Conservation (phyloP, 2,888 invertebrate genomes). For the Brachypalpus laphriformis region DNA sequence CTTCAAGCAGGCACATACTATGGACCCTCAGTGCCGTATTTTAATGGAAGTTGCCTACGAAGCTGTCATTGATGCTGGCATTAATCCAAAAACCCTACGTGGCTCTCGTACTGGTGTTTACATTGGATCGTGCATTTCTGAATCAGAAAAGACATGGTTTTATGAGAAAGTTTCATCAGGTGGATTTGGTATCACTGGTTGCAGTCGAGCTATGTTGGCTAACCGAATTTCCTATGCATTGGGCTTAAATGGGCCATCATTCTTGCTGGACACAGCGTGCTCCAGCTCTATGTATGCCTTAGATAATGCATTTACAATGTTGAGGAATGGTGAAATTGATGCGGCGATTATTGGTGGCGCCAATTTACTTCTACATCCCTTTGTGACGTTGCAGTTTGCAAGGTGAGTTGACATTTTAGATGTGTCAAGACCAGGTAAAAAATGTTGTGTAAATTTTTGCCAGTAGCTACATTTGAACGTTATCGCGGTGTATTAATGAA, state of each 20-base stretch:
- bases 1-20: constrained; percentile 89
- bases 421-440: background rate
- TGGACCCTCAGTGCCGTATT: constrained; percentile 91
- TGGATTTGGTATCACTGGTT: constrained; percentile 85
- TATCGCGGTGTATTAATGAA: too few species aligned
- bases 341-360: constrained; percentile 94
- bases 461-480: too few species aligned
- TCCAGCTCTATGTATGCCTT: constrained; percentile 95
- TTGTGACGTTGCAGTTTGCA: constrained; percentile 93
- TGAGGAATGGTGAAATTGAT: constrained; percentile 92
- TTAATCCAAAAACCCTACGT: constrained; percentile 86
- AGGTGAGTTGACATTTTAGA: constrained; percentile 82
- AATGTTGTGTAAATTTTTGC: too few species aligned
- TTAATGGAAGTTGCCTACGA: constrained; percentile 91
- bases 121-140: constrained; percentile 88
- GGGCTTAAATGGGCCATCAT: constrained; percentile 94
- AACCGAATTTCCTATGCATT: constrained; percentile 95
- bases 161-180: constrained; percentile 86
- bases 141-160: constrained; percentile 89
- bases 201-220: constrained; percentile 95
- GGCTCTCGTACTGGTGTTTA: constrained; percentile 90
- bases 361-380: constrained; percentile 93
- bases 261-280: constrained; percentile 95
- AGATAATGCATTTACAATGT: constrained; percentile 90
- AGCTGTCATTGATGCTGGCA: constrained; percentile 89